A percentile compares a stretch with the other conserved stretches of the same genome.
phyloP scores from a whole-genome alignment of 2,888 invertebrate species.

The Patella caerulea region DNA sequence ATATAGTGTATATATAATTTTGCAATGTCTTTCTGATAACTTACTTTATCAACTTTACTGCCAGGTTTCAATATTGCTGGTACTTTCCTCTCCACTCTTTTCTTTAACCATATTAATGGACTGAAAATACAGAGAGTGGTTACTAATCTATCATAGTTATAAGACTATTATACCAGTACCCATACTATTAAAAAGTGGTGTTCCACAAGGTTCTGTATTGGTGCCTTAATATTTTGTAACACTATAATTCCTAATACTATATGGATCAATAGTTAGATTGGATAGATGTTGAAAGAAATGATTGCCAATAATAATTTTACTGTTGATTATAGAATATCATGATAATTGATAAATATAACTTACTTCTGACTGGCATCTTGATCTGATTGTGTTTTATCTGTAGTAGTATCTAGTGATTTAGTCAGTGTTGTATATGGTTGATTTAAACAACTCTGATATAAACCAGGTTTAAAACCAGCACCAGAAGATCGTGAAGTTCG shows the following conservation, averaged over 20 bases:
- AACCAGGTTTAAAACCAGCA: slow-evolving; percentile 61
- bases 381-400: slow-evolving; percentile 48
- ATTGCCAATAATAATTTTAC: too few species aligned
- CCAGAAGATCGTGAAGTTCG: slow-evolving; percentile 58
- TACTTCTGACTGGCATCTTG: slow-evolving; percentile 62
- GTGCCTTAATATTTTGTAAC: too few species aligned
- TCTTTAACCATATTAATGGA: slow-evolving; percentile 69
- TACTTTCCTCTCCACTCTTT: slow-evolving; percentile 69
- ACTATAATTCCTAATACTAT: too few species aligned
- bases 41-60: slow-evolving; percentile 69
- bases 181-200: too few species aligned
- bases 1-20: neutral
- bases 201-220: too few species aligned
- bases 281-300: too few species aligned
- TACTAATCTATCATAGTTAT: too few species aligned
- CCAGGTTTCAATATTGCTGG: slow-evolving; percentile 73
- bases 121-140: slow-evolving; percentile 46
- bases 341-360: slow-evolving; percentile 5
- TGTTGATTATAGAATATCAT: too few species aligned
- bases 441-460: slow-evolving; percentile 71
- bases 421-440: slow-evolving; percentile 72
- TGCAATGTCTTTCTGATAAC: neutral
- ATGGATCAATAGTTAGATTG: too few species aligned
- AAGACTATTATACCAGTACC: too few species aligned
- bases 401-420: slow-evolving; percentile 67